Evolutionary conservation across 2,113 vertebrate genomes (phyloP).

Genomic region (Crotalus tigris): DNA sequence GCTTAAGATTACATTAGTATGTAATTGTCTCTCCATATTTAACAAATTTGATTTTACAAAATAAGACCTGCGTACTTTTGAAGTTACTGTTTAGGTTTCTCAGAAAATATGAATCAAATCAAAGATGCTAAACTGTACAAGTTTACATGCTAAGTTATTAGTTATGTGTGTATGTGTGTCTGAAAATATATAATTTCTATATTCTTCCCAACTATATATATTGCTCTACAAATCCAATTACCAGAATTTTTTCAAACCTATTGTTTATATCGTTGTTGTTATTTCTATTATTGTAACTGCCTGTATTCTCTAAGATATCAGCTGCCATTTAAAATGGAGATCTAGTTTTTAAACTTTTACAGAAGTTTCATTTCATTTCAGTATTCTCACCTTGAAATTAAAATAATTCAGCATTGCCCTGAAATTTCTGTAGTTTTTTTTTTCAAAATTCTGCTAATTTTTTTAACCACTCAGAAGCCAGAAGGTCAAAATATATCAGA

Average conservation of each 20-base stretch:
- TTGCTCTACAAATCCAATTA: background rate
- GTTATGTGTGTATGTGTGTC: background rate
- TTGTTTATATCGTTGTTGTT: background rate
- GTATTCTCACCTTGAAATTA: background rate
- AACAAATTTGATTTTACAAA: background rate
- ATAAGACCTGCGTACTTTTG: background rate
- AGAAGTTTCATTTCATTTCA: background rate
- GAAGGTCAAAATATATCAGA: background rate
- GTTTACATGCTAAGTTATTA: background rate
- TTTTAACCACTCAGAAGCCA: background rate
- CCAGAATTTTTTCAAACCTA: background rate
- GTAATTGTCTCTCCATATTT: background rate
- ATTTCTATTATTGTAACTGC: background rate
- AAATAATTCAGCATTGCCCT: background rate
- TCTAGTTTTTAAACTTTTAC: background rate
- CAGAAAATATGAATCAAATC: background rate
- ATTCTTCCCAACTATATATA: background rate
- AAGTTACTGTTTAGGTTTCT: background rate
- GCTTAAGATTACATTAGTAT: background rate
- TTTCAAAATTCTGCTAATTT: background rate
- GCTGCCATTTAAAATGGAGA: background rate
- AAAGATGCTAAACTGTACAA: background rate
- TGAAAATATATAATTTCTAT: background rate
- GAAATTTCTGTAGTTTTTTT: background rate
- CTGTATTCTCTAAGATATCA: background rate